Base-by-base conservation (phyloP, 2,113 vertebrate genomes). In the Chelonoidis abingdonii region DNA sequence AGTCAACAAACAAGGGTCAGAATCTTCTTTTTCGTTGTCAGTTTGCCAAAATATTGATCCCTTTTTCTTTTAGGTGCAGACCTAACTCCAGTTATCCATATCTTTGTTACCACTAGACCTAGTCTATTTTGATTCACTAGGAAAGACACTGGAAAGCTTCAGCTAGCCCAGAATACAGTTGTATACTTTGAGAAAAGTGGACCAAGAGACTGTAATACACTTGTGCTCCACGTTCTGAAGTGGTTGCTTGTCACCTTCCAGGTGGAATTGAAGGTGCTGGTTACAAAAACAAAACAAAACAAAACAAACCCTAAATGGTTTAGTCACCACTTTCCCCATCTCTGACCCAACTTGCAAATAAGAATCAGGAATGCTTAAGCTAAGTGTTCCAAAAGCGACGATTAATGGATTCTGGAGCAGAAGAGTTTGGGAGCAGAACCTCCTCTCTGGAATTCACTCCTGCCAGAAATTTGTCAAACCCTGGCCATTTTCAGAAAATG, bases 161-260 rank as follows among this genome's bases (percentile, higher is more conserved):
- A 47, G 29, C 59, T 62, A 44, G 25, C 47, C 79, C 44, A 78
- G 57, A 80, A 95, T 75, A 80, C 85, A 93, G 72, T 83, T 93
- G 78, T 50, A 92, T 96, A 82, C 94, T 92, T 93, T 96, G 50
- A 50, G 41, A 80, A 85, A 89, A 82, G 72, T 22, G 88, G 94
- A 94, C n/a, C 57, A 87, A 10, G 14, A 52, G 54, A 91, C 75
- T 84, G 91, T 65, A 75, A 93, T 87, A n/a, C 22, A 90, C 62
- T 87, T 83, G 3, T 75, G 78, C 92, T 90, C 86, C 91, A 85
- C 91, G 93, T 29, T 47, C n/a, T 21, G 38, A 75, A 75, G 38
- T 41, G 38, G 38, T 41, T 75, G 38, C 38, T 75, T 41, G 38
- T 75, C 69, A 75, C 22, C n/a, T 25, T 31, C 35, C 69, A 75